These are phyloP conservation scores for Gastrophryne carolinensis DNA, from an alignment of 2,797 vertebrate species.

Conservation along the genomic window DNA sequence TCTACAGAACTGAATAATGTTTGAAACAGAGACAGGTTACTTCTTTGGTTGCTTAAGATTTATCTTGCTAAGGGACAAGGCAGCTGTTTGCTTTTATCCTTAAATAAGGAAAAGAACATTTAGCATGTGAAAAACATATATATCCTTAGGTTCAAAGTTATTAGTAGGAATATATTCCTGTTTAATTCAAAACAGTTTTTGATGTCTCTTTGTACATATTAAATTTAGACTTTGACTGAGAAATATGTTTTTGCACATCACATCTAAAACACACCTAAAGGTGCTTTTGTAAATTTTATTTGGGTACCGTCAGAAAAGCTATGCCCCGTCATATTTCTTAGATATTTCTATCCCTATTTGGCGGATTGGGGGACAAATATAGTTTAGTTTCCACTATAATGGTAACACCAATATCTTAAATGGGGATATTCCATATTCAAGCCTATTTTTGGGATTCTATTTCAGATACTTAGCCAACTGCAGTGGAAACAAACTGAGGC, in stretches of 20 bases:
- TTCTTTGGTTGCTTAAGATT: conserved; percentile 54
- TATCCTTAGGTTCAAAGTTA: conserved; percentile 51
- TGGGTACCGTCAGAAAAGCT: no score
- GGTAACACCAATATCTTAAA: no score
- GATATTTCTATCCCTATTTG: no score
- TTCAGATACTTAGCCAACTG: no score
- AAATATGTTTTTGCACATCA: not conserved
- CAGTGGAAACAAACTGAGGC: no score
- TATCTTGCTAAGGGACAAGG: conserved; percentile 53
- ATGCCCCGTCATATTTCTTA: no score
- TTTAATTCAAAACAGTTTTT: not conserved
- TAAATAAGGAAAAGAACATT: conserved; percentile 56
- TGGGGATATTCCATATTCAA: no score
- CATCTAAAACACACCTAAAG: not conserved
- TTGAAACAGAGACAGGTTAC: conserved; percentile 48
- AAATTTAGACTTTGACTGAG: not conserved
- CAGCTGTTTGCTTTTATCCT: conserved; percentile 43
- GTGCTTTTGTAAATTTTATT: no score
- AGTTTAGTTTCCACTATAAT: no score
- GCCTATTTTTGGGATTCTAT: no score
- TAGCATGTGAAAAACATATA: conserved; percentile 54
- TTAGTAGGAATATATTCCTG: not conserved
- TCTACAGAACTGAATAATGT: conserved; percentile 42
- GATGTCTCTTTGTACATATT: not conserved
- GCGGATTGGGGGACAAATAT: no score